Conservation (phyloP, 2,888 invertebrate genomes). For the Ctena decussata region DNA sequence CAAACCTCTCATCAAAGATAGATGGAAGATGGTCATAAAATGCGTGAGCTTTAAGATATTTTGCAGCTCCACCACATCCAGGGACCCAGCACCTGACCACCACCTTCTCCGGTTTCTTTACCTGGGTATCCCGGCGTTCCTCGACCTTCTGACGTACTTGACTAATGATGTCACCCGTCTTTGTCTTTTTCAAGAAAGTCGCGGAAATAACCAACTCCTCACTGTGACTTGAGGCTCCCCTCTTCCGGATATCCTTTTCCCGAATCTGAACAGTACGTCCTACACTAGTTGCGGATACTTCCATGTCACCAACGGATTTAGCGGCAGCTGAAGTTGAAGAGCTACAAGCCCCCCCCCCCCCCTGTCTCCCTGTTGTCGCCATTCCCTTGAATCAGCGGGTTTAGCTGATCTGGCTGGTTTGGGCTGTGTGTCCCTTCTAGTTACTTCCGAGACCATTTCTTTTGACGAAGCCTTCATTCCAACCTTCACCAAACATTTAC, state of each 20-base stretch:
- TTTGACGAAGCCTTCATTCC: no score
- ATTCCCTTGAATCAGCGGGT: background rate
- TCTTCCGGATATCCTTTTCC: background rate
- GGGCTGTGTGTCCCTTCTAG: no score
- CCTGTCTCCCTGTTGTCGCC: background rate
- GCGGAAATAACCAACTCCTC: background rate
- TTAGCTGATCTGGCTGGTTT: background rate
- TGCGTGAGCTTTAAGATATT: background rate
- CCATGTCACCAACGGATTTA: no score
- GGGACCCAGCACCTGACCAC: background rate
- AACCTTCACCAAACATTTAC: no score
- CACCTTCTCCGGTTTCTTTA: background rate
- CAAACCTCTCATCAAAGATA: background rate
- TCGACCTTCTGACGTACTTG: no score
- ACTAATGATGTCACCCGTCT: background rate
- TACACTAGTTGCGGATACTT: background rate
- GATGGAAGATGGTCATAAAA: background rate
- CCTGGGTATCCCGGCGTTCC: background rate
- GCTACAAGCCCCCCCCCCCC: background rate
- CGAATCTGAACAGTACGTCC: background rate
- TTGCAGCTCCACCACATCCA: background rate
- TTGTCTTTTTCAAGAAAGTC: background rate
- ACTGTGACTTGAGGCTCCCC: no score
- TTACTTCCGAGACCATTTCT: no score
- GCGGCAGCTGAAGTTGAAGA: no score